These are phyloP conservation scores for Micromys minutus DNA, from an alignment of 2,113 vertebrate species.

Conservation along the genomic window DNA sequence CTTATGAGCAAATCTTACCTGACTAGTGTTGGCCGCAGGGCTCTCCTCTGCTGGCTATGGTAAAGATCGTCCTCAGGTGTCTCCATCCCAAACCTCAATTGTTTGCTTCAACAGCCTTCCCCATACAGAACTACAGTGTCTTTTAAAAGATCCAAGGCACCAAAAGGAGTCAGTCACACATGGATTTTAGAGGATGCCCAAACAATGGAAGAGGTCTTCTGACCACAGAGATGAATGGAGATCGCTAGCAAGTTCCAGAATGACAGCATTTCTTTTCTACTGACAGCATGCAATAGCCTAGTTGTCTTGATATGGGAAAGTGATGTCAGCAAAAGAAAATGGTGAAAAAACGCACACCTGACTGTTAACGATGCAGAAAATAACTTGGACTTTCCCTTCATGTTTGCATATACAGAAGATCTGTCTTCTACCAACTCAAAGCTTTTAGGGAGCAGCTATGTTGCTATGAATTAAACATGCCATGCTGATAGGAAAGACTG, in stretches of 20 bases:
- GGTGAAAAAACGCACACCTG: slow-evolving; percentile 64
- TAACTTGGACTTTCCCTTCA: slow-evolving; percentile 76
- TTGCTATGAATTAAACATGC: slow-evolving; percentile 77
- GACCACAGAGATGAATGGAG: slow-evolving; percentile 41
- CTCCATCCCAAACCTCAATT: slow-evolving; percentile 86
- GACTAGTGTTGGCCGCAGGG: slow-evolving; percentile 49
- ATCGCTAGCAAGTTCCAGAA: slow-evolving; percentile 44
- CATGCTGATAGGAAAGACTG: slow-evolving; percentile 82
- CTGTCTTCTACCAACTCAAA: slow-evolving; percentile 77
- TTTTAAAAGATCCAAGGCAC: slow-evolving; percentile 81
- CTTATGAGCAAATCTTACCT: not conserved
- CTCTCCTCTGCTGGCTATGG: slow-evolving; percentile 82
- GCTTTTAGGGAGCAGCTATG: slow-evolving; percentile 77
- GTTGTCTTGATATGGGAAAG: slow-evolving; percentile 76
- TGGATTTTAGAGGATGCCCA: slow-evolving; percentile 84
- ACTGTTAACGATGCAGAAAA: slow-evolving; percentile 77
- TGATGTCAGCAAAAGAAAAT: slow-evolving; percentile 72
- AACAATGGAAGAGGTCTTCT: slow-evolving; percentile 80
- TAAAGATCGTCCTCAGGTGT: slow-evolving; percentile 81
- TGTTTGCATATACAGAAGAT: slow-evolving; percentile 77
- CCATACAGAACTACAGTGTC: slow-evolving; percentile 81
- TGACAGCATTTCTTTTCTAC: not conserved
- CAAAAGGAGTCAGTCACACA: slow-evolving; percentile 84
- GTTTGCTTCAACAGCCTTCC: slow-evolving; percentile 84
- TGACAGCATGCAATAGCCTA: slow-evolving; percentile 71